Evolutionary conservation across 2,797 vertebrate species (phyloP).

Genomic region (Trachurus trachurus): DNA sequence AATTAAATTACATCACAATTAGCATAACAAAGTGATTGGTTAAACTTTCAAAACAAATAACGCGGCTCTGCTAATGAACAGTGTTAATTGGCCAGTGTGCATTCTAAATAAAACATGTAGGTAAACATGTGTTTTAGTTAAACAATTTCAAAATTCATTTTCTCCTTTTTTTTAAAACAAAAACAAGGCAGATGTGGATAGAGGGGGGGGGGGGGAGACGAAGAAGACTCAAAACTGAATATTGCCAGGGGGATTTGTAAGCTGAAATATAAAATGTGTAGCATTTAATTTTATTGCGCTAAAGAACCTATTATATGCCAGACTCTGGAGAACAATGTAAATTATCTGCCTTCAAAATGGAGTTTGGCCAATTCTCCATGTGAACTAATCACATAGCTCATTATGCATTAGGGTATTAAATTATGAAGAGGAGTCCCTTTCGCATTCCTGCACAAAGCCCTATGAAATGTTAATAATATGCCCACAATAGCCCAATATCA

Average conservation of each 20-base stretch:
- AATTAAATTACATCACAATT: constrained; percentile 99
- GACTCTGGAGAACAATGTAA: constrained; percentile 99
- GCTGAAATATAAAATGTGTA: constrained; percentile 99
- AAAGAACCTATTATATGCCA: constrained; percentile 98
- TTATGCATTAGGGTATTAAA: constrained; percentile 99
- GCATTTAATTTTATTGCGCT: constrained; percentile 99
- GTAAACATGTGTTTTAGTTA: constrained; percentile 96
- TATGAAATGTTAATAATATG: constrained; percentile 99
- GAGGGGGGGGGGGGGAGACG: constrained; percentile 81
- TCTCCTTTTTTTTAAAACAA: constrained; percentile 56
- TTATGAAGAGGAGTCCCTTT: constrained; percentile 98
- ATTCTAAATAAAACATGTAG: constrained; percentile 98
- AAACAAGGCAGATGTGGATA: constrained; percentile 81
- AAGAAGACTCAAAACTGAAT: constrained; percentile 74
- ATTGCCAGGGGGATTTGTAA: constrained; percentile 97
- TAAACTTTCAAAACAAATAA: constrained; percentile 99
- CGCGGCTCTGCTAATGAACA: constrained; percentile 96
- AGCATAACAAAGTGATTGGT: constrained; percentile 99
- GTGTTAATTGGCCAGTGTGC: constrained; percentile 97
- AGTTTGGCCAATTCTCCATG: constrained; percentile 98
- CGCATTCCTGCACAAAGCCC: constrained; percentile 99
- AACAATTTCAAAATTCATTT: constrained; percentile 85
- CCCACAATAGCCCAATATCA: constrained; percentile 97
- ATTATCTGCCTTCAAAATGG: constrained; percentile 99
- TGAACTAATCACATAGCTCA: constrained; percentile 99